A percentile compares a stretch with the other conserved stretches of the same genome.
Conservation (phyloP, 2,797 vertebrate species). For the Cuculus canorus region DNA sequence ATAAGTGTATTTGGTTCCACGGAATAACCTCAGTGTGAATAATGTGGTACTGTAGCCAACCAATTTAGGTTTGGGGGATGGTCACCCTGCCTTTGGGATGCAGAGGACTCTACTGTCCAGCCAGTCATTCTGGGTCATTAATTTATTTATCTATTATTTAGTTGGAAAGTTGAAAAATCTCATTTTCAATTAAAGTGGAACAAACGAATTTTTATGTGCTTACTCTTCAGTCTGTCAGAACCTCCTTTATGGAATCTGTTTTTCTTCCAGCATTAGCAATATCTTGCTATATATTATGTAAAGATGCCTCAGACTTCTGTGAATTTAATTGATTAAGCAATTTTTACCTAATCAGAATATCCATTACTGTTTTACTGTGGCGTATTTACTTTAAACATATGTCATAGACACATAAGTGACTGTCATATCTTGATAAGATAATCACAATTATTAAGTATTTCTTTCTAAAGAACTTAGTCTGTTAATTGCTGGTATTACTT, state of each 20-base stretch:
- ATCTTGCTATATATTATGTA: accelerated
- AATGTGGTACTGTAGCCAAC: not conserved
- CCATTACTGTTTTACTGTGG: not conserved
- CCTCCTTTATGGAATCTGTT: not conserved
- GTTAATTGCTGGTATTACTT: not conserved
- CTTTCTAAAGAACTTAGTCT: not conserved
- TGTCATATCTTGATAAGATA: not conserved
- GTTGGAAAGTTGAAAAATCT: not conserved
- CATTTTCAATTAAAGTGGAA: not conserved
- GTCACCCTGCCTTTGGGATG: not conserved
- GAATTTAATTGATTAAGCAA: not conserved
- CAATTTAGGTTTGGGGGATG: not conserved
- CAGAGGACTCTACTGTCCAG: not conserved
- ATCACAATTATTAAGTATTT: not conserved
- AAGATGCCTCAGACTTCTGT: not conserved
- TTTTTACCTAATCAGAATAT: not conserved
- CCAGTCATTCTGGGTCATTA: not conserved
- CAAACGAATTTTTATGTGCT: not conserved
- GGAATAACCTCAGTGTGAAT: not conserved
- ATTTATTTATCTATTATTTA: not conserved
- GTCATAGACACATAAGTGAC: not conserved
- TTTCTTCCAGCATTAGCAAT: not conserved
- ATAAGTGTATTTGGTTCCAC: not conserved
- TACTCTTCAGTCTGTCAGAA: not conserved
- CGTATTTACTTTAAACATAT: not conserved